Base-by-base conservation (phyloP, 2,113 vertebrate species). In the Elaphurus davidianus region DNA sequence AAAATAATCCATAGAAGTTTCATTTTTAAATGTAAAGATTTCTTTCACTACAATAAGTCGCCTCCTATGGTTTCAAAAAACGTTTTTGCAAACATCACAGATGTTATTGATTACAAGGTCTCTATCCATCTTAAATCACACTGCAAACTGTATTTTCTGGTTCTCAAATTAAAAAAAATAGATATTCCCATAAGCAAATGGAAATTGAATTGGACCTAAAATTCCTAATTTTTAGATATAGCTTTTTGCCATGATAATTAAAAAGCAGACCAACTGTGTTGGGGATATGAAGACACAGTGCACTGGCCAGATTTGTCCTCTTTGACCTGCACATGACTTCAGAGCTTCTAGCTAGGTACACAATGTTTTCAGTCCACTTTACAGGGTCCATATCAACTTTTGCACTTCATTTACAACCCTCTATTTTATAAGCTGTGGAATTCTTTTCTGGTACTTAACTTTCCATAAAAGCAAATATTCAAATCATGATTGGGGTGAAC, bases 381-480 rank as follows among this genome's bases (percentile, higher is more conserved):
- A 88, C 62, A 96, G 71, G 50, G 33, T 98, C 94, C 89, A 55
- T 83, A 92, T 3, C 81, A 59, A 95, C 83, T 87, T 96, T 94
- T 85, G 52, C 76, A 93, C 87, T 33, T 98, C 96, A 97, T 92
- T 97, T 95, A 98, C 19, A 55, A 87, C 55, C 78, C 47, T 52
- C 83, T 97, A 81, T 88, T 33, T 94, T 90, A 97, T 30, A 96
- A 98, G 59, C 54, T 87, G 36, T 93, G 59, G 95, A 95, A 97
- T 87, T 98, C 27, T 96, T 96, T 92, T 55, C 94, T 13, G 7
- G 19, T 96, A 96, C 71, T 95, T 94, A 91, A 86, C 17, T 87
- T 89, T 57, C 55, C 36, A 17, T 98, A 36, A 96, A 98, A 97
- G 96, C 33, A 96, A 97, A 92, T 62, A 98, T 30, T 98, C 62